Base-by-base conservation (phyloP, 1,140 invertebrate genomes). In the Drosophila aff. region DNA sequence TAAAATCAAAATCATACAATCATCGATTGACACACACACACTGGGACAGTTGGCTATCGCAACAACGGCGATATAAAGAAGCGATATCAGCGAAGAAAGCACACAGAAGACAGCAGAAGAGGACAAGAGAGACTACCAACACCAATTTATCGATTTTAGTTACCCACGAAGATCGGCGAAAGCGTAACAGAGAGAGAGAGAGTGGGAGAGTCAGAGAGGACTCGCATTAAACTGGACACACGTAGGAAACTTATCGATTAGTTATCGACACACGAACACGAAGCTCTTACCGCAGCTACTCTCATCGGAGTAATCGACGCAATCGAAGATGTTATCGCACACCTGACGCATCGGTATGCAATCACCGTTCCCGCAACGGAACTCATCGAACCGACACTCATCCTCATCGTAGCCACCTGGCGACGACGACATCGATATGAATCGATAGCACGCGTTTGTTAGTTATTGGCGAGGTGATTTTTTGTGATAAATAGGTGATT, bases 251-350 rank as follows among this genome's bases (percentile, higher is more conserved):
- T 36, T 71, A 83, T 79, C 76, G 81, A 69, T 76, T 58, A 33
- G 36, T 41, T 43, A 52, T 46, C 61, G 59, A 60, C 23, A 49
- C 36, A 43, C 44, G 47, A 78, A 86, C 21, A 44, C 21, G 11
- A 41, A 43, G 21, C 60, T 31, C 95, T 95, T 96, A 96, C 96
- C 95, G 94, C 96, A 96, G 92, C 95, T 94, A 90, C 93, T 94
- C 94, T 96, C 96, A 91, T 96, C 96, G 78, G 95, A 95, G 92
- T 95, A 95, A 94, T 96, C 96, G 69, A 92, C 92, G 94, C 96
- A 96, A 94, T 96, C 95, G 83, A 95, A 94, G 69, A 93, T 92
- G 60, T 95, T 94, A 94, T 96, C 95, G 93, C 96, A 96, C 92
- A 94, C 94, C 87, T 94, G 93, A 81, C 93, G 93, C 79, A 94